Conservation (phyloP, 2,888 invertebrate genomes). For the Esperia sulphurella region DNA sequence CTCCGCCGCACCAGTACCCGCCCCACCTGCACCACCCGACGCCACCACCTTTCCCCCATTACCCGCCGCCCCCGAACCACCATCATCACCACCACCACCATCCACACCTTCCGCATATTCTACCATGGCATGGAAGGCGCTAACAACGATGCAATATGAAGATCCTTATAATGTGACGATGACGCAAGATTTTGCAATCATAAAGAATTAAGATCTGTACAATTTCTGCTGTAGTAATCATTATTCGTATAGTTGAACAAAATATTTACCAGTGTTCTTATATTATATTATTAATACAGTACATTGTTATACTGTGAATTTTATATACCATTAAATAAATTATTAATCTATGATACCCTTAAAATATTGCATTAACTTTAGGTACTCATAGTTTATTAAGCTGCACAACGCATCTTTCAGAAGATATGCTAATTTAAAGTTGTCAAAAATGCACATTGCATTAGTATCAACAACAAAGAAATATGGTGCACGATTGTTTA, state of each 20-base stretch:
- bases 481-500: too few relatives aligned
- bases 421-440: too few relatives aligned
- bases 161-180: not conserved
- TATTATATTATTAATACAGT: not conserved
- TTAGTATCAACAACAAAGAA: too few relatives aligned
- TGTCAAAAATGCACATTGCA: too few relatives aligned
- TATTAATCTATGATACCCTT: too few relatives aligned
- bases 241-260: too few relatives aligned
- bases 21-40: conserved; percentile 11
- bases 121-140: conserved; percentile 5
- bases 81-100: conserved; percentile 18
- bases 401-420: too few relatives aligned
- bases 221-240: too few relatives aligned
- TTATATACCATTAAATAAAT: too few relatives aligned
- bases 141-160: conserved; percentile 2
- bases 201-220: too few relatives aligned
- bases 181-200: not conserved
- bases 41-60: conserved; percentile 14
- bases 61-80: conserved; percentile 10
- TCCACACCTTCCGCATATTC: conserved; percentile 5
- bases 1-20: conserved; percentile 13
- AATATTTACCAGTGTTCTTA: not conserved
- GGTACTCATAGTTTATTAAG: too few relatives aligned
- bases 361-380: too few relatives aligned
- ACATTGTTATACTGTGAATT: not conserved